Evolutionary conservation across 1,140 invertebrate genomes (phyloP).

Genomic region (Drosophila bifasciata): DNA sequence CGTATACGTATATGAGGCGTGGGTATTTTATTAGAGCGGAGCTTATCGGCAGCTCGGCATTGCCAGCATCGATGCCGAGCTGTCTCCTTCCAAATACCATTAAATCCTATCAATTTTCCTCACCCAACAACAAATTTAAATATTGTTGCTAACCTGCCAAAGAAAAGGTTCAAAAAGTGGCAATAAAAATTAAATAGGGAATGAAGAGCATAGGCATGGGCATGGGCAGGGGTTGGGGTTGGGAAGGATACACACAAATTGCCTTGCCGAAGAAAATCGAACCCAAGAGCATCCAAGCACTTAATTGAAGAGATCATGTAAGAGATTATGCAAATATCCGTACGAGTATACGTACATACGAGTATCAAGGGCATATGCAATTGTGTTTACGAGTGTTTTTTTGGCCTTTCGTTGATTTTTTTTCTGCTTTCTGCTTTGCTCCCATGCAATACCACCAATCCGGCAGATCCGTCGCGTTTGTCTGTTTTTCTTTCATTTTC

Average conservation of each 20-base stretch:
- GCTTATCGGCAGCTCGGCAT: constrained; percentile 63
- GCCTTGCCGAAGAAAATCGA: constrained; percentile 44
- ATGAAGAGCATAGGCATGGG: constrained; percentile 12
- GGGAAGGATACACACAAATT: constrained; percentile 1
- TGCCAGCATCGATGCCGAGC: constrained; percentile 27
- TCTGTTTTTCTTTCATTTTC: constrained; percentile 53
- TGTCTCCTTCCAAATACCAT: constrained; percentile 67
- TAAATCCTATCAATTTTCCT: constrained; percentile 80
- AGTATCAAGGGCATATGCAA: constrained; percentile 2
- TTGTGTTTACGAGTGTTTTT: constrained; percentile 17
- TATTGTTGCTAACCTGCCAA: constrained; percentile 65
- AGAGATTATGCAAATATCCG: constrained; percentile 45
- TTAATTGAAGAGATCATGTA: constrained; percentile 79
- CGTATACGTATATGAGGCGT: constrained; percentile 32
- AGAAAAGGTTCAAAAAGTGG: constrained; percentile 67
- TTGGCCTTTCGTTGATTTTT: constrained; percentile 9
- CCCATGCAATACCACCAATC: constrained; percentile 6
- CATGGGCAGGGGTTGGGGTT: constrained; percentile 1
- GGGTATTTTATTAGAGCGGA: constrained; percentile 55
- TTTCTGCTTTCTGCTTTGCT: constrained; percentile 27
- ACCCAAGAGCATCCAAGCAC: constrained; percentile 71
- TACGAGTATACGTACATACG: too few relatives aligned
- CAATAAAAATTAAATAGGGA: constrained; percentile 53
- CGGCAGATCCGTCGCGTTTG: constrained; percentile 3
- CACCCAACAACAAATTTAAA: constrained; percentile 71